These are phyloP conservation scores for Melanotus villosus DNA, from an alignment of 2,888 invertebrate genomes.

Conservation along the genomic window DNA sequence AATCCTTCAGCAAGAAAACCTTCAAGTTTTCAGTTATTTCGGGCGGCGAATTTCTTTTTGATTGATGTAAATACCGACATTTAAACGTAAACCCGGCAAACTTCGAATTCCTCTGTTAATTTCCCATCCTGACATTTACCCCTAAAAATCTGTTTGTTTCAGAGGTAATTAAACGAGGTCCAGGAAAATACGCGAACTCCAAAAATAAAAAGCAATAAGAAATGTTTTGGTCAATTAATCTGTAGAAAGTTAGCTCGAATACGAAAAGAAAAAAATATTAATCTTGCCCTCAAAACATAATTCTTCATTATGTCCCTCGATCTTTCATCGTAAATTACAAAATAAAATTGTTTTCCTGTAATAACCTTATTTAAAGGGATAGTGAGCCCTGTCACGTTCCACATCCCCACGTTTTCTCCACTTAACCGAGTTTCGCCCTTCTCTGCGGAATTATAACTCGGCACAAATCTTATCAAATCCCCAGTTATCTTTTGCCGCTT, in stretches of 20 bases:
- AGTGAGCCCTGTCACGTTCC: constrained; percentile 62
- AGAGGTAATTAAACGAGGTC: too few species aligned
- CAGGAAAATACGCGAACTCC: neutral
- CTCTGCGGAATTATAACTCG: constrained; percentile 59
- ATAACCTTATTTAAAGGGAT: constrained; percentile 63
- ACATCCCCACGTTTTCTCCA: constrained; percentile 54
- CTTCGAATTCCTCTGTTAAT: too few species aligned
- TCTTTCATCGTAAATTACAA: constrained; percentile 53
- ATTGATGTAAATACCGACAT: too few species aligned
- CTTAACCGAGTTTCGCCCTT: constrained; percentile 55
- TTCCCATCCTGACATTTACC: too few species aligned
- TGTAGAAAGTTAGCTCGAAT: constrained; percentile 14
- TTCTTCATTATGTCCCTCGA: constrained; percentile 43
- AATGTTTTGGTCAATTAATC: constrained; percentile 21
- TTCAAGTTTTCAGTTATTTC: too few species aligned
- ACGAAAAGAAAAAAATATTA: constrained; percentile 28
- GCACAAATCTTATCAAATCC: constrained; percentile 61
- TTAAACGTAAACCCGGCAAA: too few species aligned
- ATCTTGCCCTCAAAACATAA: constrained; percentile 32
- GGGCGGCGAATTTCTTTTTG: too few species aligned
- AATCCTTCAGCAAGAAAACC: too few species aligned
- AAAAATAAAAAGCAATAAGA: neutral
- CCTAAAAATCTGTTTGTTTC: too few species aligned
- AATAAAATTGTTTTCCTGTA: constrained; percentile 63
- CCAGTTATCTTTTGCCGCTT: constrained; percentile 54